These are phyloP conservation scores for Chaunax sp. DNA, from an alignment of 2,797 vertebrate species.

Conservation along the genomic window DNA sequence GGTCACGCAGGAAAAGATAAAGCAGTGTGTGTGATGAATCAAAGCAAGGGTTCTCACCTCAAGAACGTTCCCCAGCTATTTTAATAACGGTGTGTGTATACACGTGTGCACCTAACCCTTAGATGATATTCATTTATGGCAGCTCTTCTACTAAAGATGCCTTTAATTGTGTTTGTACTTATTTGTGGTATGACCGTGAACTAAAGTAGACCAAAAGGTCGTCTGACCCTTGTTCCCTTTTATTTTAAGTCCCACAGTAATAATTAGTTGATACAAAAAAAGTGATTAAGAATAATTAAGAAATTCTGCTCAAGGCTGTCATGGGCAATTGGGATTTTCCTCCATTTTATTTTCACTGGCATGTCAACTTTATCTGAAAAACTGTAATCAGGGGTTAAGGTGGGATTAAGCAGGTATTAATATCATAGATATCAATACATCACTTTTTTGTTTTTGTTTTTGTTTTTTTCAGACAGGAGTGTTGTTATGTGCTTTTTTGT, in stretches of 20 bases:
- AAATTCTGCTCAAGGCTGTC: constrained; percentile 17
- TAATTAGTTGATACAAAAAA: constrained; percentile 15
- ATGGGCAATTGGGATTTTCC: constrained; percentile 23
- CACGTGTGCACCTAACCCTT: not conserved
- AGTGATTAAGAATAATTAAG: not conserved
- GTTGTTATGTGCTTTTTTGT: no score
- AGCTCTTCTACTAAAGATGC: constrained; percentile 8
- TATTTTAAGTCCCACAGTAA: constrained; percentile 6
- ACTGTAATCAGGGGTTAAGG: no score
- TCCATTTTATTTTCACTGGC: constrained; percentile 19
- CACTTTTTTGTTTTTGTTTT: no score
- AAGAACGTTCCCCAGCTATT: constrained; percentile 36
- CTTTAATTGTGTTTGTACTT: not conserved
- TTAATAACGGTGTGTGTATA: constrained; percentile 22
- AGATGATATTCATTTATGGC: constrained; percentile 2
- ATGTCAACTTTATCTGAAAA: no score
- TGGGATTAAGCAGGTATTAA: no score
- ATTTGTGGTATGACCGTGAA: not conserved
- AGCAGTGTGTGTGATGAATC: constrained; percentile 35
- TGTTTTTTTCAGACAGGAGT: no score
- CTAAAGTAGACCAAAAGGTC: constrained; percentile 11
- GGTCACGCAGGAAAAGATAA: constrained; percentile 45
- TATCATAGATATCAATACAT: no score
- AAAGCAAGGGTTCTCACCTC: constrained; percentile 40
- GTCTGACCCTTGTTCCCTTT: constrained; percentile 2